Percentiles rank a stretch among this genome's conserved stretches.
Conservation (phyloP, 1,140 invertebrate species). For the Aphidius ervi region DNA sequence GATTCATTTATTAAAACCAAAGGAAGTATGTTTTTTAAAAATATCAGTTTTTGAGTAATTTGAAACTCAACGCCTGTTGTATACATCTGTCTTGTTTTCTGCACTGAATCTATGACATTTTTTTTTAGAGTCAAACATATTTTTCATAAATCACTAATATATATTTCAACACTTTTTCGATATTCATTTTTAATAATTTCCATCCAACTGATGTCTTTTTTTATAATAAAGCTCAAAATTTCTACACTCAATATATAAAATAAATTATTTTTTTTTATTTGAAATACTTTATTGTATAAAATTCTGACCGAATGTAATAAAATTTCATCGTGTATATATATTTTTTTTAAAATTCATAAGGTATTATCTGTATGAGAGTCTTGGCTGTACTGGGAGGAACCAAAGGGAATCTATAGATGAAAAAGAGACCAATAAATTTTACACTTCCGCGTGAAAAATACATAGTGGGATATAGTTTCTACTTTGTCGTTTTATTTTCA, state of each 20-base stretch:
- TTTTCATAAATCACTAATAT: too few relatives aligned
- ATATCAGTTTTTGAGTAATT: too few relatives aligned
- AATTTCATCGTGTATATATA: constrained; percentile 23
- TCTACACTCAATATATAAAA: too few relatives aligned
- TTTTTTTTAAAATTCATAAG: constrained; percentile 29
- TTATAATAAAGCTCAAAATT: neutral
- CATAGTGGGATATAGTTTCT: neutral
- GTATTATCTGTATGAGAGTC: neutral
- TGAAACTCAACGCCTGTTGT: too few relatives aligned
- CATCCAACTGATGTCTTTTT: neutral
- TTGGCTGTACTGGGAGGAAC: neutral
- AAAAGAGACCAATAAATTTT: constrained; percentile 22
- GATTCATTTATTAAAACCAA: too few relatives aligned
- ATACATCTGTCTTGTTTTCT: too few relatives aligned
- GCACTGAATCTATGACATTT: too few relatives aligned
- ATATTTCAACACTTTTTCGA: too few relatives aligned
- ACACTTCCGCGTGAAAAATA: constrained; percentile 13
- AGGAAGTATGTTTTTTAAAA: too few relatives aligned
- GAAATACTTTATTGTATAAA: neutral
- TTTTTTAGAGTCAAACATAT: too few relatives aligned
- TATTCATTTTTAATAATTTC: too few relatives aligned
- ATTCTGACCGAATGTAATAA: constrained; percentile 28
- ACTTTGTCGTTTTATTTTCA: constrained; percentile 12
- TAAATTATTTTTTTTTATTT: neutral
- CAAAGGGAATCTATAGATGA: neutral